A percentile compares a stretch with the other conserved stretches of the same genome.
Conservation (phyloP, 2,797 vertebrate species). For the Silurus lanzhouensis region DNA sequence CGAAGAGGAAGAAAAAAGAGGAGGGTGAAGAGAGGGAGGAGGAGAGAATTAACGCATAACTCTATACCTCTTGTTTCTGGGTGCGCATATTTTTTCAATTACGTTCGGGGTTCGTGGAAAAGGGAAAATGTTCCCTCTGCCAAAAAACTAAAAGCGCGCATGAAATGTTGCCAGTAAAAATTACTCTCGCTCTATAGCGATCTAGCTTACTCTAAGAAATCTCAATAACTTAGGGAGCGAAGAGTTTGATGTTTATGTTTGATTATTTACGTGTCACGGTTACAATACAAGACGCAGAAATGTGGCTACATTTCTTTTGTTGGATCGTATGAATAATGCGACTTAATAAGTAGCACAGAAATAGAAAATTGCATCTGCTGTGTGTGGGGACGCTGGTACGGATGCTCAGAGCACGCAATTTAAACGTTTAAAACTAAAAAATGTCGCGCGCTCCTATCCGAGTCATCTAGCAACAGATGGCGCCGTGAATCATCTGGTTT, state of each 20-base stretch:
- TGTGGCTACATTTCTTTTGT: neutral
- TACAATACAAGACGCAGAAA: neutral
- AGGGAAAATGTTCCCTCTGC: slow-evolving; percentile 6
- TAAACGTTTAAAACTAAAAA: neutral
- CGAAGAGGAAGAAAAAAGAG: neutral
- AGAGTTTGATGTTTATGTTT: no score
- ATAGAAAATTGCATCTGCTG: no score
- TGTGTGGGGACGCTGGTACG: neutral
- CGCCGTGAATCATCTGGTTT: slow-evolving; percentile 12
- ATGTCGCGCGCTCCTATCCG: neutral
- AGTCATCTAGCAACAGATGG: neutral
- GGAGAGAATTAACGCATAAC: slow-evolving; percentile 10
- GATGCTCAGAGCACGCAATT: neutral
- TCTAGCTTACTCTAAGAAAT: neutral
- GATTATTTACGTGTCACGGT: neutral
- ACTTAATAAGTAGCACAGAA: neutral
- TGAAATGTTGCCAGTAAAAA: neutral
- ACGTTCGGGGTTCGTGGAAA: slow-evolving; percentile 22
- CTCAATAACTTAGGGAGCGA: neutral
- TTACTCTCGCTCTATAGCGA: neutral
- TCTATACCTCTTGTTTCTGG: slow-evolving; percentile 19
- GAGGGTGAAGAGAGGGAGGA: no score
- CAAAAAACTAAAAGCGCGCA: slow-evolving; percentile 29
- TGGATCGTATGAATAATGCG: neutral
- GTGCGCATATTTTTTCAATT: slow-evolving; percentile 53